These are phyloP conservation scores for Periparus ater DNA, from an alignment of 2,797 vertebrate genomes.

Conservation along the genomic window DNA sequence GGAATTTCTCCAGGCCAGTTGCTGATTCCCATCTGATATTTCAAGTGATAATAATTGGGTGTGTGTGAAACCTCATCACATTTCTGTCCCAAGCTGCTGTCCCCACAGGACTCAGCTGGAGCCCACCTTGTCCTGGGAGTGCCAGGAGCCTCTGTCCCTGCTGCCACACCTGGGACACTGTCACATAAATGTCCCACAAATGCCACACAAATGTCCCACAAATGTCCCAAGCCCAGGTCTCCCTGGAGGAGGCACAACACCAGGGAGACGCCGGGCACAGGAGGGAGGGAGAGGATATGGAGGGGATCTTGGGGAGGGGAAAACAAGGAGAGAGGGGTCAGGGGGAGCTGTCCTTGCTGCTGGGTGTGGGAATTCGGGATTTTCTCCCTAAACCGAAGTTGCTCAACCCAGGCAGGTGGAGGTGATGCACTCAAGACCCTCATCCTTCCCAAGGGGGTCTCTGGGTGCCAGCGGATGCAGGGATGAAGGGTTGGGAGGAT, in stretches of 20 bases:
- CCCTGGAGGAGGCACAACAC: neutral
- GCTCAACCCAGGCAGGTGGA: neutral
- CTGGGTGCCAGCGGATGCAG: no score
- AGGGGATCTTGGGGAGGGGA: neutral
- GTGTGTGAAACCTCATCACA: rapidly evolving
- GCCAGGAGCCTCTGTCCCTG: neutral
- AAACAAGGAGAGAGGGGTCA: neutral
- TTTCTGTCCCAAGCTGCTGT: neutral
- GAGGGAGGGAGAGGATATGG: neutral
- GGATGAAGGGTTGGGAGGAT: no score
- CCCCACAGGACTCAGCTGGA: neutral
- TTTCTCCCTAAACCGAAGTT: neutral
- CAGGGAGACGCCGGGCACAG: neutral
- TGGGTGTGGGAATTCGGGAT: neutral
- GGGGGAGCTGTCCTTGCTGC: neutral
- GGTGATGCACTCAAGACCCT: rapidly evolving
- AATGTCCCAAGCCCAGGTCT: neutral
- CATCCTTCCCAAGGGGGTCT: neutral
- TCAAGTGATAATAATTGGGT: neutral
- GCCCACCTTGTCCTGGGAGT: neutral
- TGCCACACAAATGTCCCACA: no score
- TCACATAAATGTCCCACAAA: no score
- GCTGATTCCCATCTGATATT: neutral
- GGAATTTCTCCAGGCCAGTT: neutral
- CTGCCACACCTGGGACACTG: neutral